Conservation (phyloP, 1,140 invertebrate genomes). For the Scaptomyza montana region DNA sequence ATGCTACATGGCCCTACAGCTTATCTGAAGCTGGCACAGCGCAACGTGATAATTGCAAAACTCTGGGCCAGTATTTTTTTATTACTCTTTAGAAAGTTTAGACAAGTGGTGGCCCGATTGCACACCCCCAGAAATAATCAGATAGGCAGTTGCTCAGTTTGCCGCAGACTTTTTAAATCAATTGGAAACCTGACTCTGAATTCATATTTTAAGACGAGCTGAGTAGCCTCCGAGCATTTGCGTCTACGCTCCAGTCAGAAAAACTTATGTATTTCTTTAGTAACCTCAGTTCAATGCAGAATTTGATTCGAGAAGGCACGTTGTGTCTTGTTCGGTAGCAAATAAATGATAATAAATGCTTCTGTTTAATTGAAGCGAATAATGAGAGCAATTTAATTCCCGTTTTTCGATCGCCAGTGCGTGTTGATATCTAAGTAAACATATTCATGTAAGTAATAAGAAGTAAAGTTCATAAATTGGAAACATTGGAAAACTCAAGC, state of each 20-base stretch:
- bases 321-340: constrained; percentile 1
- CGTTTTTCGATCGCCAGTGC: constrained; percentile 8
- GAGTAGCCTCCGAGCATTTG: not conserved
- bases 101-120: not conserved
- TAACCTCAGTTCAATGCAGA: constrained; percentile 42
- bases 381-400: constrained; percentile 24
- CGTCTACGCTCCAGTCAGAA: constrained; percentile 5
- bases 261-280: constrained; percentile 22
- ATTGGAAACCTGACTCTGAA: constrained; percentile 54
- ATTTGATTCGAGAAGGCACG: constrained; percentile 34
- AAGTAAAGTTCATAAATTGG: no score
- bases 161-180: constrained; percentile 43
- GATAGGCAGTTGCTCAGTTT: constrained; percentile 28
- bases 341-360: constrained; percentile 29
- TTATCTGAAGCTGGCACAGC: constrained; percentile 46
- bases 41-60: constrained; percentile 47
- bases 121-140: constrained; percentile 8
- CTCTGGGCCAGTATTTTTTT: constrained; percentile 24
- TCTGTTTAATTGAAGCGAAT: constrained; percentile 35
- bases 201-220: no score
- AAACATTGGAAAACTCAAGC: no score
- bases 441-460: not conserved
- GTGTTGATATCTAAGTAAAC: not conserved
- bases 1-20: constrained; percentile 26
- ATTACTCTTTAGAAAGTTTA: constrained; percentile 41